Conservation (phyloP, 2,797 vertebrate species). For the Poeciliopsis turneri region DNA sequence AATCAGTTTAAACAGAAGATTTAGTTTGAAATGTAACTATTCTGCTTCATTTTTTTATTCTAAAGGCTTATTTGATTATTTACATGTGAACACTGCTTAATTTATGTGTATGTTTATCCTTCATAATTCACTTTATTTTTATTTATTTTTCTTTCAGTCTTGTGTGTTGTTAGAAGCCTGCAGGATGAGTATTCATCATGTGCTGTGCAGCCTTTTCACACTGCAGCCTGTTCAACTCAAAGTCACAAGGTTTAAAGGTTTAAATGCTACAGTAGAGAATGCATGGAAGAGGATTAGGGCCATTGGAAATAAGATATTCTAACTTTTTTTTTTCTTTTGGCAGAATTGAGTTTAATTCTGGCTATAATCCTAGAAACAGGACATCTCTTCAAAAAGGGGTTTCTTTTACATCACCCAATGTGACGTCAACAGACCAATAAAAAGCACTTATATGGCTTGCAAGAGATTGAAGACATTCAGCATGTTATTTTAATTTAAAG, state of each 20-base stretch:
- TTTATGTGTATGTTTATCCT: neutral
- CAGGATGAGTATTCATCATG: neutral
- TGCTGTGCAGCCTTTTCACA: neutral
- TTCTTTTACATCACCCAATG: neutral
- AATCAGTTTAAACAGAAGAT: neutral
- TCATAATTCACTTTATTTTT: neutral
- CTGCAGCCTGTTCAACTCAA: neutral
- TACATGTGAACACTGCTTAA: neutral
- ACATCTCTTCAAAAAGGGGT: neutral
- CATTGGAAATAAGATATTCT: neutral
- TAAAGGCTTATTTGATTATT: neutral
- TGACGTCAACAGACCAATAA: neutral
- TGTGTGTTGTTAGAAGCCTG: neutral
- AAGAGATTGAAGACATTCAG: neutral
- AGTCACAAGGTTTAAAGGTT: conserved; percentile 1
- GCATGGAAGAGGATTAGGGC: neutral
- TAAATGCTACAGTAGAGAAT: neutral
- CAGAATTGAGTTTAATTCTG: neutral
- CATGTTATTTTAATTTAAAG: neutral
- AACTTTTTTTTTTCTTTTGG: neutral
- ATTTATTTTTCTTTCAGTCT: neutral
- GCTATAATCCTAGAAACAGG: neutral
- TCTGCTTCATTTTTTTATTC: neutral
- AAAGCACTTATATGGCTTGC: neutral
- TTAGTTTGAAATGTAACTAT: neutral